phyloP scores from a whole-genome alignment of 2,797 vertebrate genomes.

The Calcarius lapponicus region DNA sequence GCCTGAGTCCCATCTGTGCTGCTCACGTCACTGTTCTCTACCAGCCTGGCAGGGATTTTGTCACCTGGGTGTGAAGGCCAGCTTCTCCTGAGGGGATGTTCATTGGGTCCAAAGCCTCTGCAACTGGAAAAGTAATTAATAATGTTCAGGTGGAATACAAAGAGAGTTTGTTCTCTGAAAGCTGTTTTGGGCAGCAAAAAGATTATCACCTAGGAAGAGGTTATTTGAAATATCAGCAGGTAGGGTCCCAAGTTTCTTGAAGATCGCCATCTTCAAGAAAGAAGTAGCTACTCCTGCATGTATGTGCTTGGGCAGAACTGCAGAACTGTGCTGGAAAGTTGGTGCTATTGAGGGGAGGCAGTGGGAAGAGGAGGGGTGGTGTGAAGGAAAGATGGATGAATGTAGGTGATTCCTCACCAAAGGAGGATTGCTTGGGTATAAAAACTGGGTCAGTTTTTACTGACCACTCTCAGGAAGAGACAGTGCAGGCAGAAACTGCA shows the following conservation, averaged over 20 bases:
- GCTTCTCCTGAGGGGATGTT: not conserved
- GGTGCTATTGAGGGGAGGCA: not conserved
- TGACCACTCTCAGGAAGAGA: not conserved
- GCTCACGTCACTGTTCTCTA: not conserved
- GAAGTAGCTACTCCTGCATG: not conserved
- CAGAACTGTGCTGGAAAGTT: not conserved
- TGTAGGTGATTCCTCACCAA: not conserved
- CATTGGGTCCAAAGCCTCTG: rapidly evolving
- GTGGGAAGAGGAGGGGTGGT: rapidly evolving
- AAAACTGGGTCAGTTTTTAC: not conserved
- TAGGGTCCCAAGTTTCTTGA: not conserved
- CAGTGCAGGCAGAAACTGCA: not conserved
- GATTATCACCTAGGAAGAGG: not conserved
- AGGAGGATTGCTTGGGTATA: not conserved
- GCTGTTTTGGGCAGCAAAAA: not conserved
- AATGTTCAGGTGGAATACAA: not conserved
- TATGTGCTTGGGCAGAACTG: not conserved
- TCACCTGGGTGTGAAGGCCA: not conserved
- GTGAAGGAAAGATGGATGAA: not conserved
- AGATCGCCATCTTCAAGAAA: not conserved
- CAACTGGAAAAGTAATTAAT: not conserved
- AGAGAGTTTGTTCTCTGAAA: not conserved
- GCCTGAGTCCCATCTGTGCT: not conserved
- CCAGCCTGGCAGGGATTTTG: not conserved
- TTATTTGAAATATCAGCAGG: not conserved